Conservation (phyloP, 2,888 invertebrate genomes). For the Himalopsyche anomala region DNA sequence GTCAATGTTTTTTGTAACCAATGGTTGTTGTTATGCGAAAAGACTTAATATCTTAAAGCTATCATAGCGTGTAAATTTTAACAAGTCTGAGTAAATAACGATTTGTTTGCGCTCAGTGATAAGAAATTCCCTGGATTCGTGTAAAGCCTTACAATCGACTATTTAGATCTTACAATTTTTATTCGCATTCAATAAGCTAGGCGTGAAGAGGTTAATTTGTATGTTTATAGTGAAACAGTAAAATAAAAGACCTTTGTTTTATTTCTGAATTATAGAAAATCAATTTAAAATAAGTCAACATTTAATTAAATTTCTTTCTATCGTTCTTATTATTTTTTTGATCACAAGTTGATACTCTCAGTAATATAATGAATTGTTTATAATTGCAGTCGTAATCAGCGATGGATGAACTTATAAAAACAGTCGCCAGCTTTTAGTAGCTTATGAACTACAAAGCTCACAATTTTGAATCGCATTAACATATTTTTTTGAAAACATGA, state of each 20-base stretch:
- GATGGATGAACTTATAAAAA: too few species aligned
- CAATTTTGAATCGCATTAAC: too few species aligned
- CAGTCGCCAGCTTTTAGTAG: too few species aligned
- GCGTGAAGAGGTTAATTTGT: not conserved
- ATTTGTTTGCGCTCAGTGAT: conserved; percentile 21
- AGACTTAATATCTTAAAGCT: not conserved
- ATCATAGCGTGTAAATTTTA: conserved; percentile 21
- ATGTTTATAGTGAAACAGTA: conserved; percentile 48
- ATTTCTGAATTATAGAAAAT: too few species aligned
- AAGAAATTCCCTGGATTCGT: not conserved
- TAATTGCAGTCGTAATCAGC: too few species aligned
- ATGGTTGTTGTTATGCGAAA: not conserved
- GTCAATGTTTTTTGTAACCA: not conserved
- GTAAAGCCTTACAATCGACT: not conserved
- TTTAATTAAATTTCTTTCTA: too few species aligned
- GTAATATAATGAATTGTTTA: too few species aligned
- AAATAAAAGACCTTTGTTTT: conserved; percentile 32
- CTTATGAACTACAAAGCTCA: too few species aligned
- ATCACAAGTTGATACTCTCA: too few species aligned
- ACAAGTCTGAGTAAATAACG: not conserved
- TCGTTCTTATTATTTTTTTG: too few species aligned
- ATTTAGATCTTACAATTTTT: conserved; percentile 2
- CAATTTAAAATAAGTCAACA: too few species aligned
- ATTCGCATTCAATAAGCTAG: not conserved
- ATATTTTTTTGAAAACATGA: too few species aligned